These are phyloP conservation scores for Gulo gulo DNA, from an alignment of 2,113 vertebrate species.

Conservation along the genomic window DNA sequence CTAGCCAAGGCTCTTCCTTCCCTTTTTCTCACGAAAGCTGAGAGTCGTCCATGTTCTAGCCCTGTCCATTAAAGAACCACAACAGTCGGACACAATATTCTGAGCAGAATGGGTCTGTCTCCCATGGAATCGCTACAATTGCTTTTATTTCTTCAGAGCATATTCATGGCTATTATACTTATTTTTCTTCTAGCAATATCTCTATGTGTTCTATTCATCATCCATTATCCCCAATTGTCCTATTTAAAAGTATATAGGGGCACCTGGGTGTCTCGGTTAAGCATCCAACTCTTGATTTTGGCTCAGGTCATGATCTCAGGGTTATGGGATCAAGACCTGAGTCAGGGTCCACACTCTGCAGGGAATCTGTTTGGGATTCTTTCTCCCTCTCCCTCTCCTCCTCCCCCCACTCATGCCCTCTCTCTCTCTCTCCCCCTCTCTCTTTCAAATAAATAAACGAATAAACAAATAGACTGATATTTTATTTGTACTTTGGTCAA, in stretches of 20 bases:
- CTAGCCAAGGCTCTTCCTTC: background rate
- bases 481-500: background rate
- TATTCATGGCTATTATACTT: background rate
- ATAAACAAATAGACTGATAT: background rate
- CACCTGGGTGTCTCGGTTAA: background rate
- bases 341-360: background rate
- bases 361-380: background rate
- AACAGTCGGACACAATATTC: background rate
- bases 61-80: background rate
- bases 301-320: background rate
- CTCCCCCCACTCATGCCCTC: background rate
- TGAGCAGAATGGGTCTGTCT: background rate
- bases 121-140: background rate
- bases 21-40: background rate
- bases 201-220: background rate
- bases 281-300: background rate
- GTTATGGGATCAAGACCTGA: background rate
- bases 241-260: background rate
- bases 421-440: background rate
- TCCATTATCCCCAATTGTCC: background rate
- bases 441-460: background rate
- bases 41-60: background rate
- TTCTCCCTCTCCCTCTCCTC: background rate
- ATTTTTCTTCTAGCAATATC: background rate
- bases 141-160: background rate